These are phyloP conservation scores for Chloropsis cyanopogon DNA, from an alignment of 2,113 vertebrate genomes.

Conservation along the genomic window DNA sequence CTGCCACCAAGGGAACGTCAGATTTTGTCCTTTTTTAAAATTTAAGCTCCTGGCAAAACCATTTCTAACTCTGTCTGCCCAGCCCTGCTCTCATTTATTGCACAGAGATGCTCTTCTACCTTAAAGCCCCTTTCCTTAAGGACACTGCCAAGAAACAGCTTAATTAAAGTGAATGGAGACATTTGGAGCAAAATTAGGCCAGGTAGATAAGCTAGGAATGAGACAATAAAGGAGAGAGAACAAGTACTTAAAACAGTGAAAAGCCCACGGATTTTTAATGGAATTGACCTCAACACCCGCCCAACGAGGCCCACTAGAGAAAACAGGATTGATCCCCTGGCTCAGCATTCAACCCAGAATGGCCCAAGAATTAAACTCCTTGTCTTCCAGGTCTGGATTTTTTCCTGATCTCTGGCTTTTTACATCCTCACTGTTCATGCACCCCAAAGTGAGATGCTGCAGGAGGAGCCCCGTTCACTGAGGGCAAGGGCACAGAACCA, in stretches of 20 bases:
- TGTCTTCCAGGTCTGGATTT: background rate
- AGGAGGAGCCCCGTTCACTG: background rate
- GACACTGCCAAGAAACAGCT: background rate
- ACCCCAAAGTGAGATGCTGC: background rate
- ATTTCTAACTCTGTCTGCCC: background rate
- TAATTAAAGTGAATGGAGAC: slow-evolving; percentile 1
- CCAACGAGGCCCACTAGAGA: background rate
- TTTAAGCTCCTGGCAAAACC: background rate
- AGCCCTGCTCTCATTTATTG: background rate
- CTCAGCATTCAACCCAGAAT: background rate
- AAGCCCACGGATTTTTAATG: background rate
- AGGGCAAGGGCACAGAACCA: accelerated
- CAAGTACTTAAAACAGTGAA: background rate
- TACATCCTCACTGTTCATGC: background rate
- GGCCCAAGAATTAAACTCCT: background rate
- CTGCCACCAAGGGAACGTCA: background rate
- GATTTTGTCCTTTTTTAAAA: background rate
- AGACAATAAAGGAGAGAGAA: background rate
- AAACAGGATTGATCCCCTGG: background rate
- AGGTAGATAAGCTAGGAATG: slow-evolving; percentile 8
- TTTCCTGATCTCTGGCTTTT: background rate
- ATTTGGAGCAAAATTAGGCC: background rate
- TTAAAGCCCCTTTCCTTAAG: background rate
- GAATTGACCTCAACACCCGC: background rate
- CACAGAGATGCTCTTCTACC: background rate